Evolutionary conservation across 2,888 invertebrate genomes (phyloP).

Genomic region (Drosophila anomelani): DNA sequence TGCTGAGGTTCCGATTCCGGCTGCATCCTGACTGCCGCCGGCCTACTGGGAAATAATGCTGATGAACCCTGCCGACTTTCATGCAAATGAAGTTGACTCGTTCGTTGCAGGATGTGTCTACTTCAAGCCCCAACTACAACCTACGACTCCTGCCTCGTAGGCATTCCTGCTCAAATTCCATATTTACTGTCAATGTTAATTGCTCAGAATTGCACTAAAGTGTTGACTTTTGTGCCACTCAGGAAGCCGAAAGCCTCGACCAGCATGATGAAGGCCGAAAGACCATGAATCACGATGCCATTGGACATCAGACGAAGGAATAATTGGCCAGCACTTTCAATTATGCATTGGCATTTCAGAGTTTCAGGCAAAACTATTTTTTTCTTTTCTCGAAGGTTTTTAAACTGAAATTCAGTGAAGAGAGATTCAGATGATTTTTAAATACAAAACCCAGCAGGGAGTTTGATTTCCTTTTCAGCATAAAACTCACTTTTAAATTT

Average conservation of each 20-base stretch:
- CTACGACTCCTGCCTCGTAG: slow-evolving; percentile 63
- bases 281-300: slow-evolving; percentile 22
- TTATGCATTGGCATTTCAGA: slow-evolving; percentile 23
- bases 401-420: not conserved
- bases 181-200: slow-evolving; percentile 80
- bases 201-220: slow-evolving; percentile 77
- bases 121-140: not conserved
- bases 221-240: slow-evolving; percentile 74
- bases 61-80: slow-evolving; percentile 56
- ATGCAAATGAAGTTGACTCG: slow-evolving; percentile 75
- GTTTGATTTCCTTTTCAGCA: no score
- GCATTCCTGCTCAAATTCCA: slow-evolving; percentile 78
- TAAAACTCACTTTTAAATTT: not conserved
- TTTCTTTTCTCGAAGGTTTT: not conserved
- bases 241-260: slow-evolving; percentile 63
- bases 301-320: not conserved
- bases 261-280: slow-evolving; percentile 43
- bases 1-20: slow-evolving; percentile 18
- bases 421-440: not conserved
- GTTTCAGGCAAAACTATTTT: not conserved
- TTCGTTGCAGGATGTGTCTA: slow-evolving; percentile 57
- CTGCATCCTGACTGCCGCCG: slow-evolving; percentile 58
- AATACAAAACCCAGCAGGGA: not conserved
- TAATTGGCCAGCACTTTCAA: slow-evolving; percentile 31
- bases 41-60: slow-evolving; percentile 42